Evolutionary conservation across 2,888 invertebrate species (phyloP).

Genomic region (Andrena praecox): DNA sequence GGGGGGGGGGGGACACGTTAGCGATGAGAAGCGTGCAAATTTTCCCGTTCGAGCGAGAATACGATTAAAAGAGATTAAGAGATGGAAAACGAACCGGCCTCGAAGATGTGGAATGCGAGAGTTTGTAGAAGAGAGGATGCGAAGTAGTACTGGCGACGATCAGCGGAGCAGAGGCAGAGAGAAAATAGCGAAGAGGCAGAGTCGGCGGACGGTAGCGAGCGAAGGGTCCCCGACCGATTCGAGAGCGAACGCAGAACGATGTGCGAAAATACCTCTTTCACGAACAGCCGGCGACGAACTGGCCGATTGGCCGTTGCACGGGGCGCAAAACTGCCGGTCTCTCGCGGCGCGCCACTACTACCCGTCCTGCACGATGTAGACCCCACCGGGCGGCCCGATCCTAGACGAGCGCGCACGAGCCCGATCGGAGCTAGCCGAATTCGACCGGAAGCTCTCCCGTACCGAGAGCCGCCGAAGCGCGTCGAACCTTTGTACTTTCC

Average conservation of each 20-base stretch:
- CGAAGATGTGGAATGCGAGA: neutral
- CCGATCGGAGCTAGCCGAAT: conserved; percentile 75
- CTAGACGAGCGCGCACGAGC: conserved; percentile 74
- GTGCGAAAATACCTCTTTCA: conserved; percentile 76
- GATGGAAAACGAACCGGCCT: conserved; percentile 1
- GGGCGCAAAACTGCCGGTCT: conserved; percentile 67
- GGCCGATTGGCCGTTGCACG: conserved; percentile 80
- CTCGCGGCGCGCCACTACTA: conserved; percentile 71
- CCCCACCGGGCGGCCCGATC: conserved; percentile 69
- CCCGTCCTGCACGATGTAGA: conserved; percentile 72
- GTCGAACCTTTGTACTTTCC: conserved; percentile 78
- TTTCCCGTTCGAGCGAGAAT: conserved; percentile 5
- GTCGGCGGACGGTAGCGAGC: conserved; percentile 30
- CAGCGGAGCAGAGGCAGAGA: neutral
- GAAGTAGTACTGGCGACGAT: conserved; percentile 2
- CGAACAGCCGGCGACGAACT: conserved; percentile 84
- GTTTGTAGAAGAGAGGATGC: neutral
- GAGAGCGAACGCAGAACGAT: conserved; percentile 54
- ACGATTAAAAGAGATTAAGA: conserved; percentile 4
- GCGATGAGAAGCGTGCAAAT: neutral
- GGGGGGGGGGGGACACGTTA: conserved; percentile 7
- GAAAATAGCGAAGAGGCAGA: conserved; percentile 22
- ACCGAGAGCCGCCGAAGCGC: conserved; percentile 72
- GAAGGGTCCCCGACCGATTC: conserved; percentile 18
- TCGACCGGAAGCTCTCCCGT: conserved; percentile 76